These are phyloP conservation scores for Stegastes partitus DNA, from an alignment of 2,113 vertebrate species.

Conservation along the genomic window DNA sequence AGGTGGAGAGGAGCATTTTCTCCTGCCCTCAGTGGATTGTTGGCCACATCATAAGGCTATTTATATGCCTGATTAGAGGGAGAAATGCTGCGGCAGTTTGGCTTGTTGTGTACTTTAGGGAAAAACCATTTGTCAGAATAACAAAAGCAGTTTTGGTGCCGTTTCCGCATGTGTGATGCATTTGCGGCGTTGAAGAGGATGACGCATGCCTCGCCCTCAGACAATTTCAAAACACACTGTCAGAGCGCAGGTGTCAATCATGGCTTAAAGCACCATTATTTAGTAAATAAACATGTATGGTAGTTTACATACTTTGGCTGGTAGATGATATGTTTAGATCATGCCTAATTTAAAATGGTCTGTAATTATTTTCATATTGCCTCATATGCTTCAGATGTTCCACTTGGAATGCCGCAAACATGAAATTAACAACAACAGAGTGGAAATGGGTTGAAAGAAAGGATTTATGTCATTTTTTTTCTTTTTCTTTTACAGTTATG, in stretches of 20 bases:
- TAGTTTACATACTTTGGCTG: not conserved
- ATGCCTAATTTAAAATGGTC: not conserved
- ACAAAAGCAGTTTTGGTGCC: constrained; percentile 18
- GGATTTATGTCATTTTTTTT: no score
- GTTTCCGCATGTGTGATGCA: constrained; percentile 8
- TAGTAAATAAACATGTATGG: not conserved
- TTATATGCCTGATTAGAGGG: constrained; percentile 63
- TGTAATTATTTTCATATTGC: not conserved
- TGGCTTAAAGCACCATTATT: not conserved
- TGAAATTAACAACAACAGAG: not conserved
- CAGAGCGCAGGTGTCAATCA: constrained; percentile 10
- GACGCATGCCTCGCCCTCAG: not conserved
- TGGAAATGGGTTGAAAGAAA: not conserved
- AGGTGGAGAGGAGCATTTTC: constrained; percentile 49
- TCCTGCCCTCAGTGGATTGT: constrained; percentile 42
- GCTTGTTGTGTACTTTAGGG: not conserved
- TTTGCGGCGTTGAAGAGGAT: constrained; percentile 15
- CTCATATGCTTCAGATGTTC: not conserved
- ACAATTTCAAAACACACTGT: constrained; percentile 8
- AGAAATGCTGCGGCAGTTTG: constrained; percentile 39
- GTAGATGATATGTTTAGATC: not conserved
- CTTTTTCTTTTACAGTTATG: no score
- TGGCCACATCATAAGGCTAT: constrained; percentile 50
- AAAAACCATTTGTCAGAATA: constrained; percentile 45
- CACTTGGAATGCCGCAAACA: not conserved